phyloP scores from a whole-genome alignment of 1,140 invertebrate genomes.

The Microplitis demolitor region DNA sequence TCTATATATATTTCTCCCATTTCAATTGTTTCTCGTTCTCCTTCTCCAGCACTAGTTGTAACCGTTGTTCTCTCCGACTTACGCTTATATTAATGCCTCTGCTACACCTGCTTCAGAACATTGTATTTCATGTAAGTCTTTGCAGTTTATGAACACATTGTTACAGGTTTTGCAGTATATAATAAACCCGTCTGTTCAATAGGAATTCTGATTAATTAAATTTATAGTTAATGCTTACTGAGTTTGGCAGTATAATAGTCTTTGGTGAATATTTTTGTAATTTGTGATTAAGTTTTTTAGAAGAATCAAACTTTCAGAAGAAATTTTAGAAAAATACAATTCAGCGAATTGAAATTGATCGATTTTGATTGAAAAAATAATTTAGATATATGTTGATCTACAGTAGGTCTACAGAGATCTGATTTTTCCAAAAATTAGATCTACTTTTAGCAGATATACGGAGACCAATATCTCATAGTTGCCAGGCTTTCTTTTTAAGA shows the following conservation, averaged over 20 bases:
- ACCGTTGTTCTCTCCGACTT: background rate
- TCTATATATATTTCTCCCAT: background rate
- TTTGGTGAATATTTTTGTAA: too few relatives aligned
- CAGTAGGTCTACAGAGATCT: too few relatives aligned
- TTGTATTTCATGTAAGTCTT: conserved; percentile 1
- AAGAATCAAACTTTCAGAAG: too few relatives aligned
- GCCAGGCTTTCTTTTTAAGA: too few relatives aligned
- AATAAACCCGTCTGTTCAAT: conserved; percentile 3
- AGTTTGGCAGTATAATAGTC: background rate
- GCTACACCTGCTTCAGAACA: conserved; percentile 17
- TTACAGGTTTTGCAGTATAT: conserved; percentile 10
- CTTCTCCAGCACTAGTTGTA: background rate
- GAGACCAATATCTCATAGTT: too few relatives aligned
- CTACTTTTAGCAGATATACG: too few relatives aligned
- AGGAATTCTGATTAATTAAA: background rate
- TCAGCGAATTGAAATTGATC: too few relatives aligned
- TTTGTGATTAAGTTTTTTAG: too few relatives aligned
- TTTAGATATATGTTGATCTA: too few relatives aligned
- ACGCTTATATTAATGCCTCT: conserved; percentile 18
- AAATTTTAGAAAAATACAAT: too few relatives aligned
- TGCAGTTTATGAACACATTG: background rate
- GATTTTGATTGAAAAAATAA: too few relatives aligned
- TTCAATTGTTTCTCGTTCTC: conserved; percentile 5
- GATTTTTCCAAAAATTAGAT: too few relatives aligned
- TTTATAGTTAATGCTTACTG: background rate